Percentiles rank a stretch among this genome's conserved stretches.
phyloP scores from a whole-genome alignment of 2,113 vertebrate genomes.

The Anhinga rufa region DNA sequence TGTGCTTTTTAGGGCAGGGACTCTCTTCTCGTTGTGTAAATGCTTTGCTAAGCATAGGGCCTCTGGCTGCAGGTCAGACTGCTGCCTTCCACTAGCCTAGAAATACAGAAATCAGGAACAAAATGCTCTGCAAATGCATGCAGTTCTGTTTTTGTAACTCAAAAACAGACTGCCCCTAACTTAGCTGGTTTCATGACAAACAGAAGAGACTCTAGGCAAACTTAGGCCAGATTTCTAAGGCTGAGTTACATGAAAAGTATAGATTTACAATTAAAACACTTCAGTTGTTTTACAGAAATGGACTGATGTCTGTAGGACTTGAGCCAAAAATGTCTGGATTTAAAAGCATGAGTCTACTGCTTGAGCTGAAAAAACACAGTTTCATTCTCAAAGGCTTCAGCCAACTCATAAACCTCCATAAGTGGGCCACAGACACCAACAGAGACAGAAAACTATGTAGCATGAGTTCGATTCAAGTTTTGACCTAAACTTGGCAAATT shows the following conservation, averaged over 20 bases:
- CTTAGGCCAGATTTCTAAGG: not conserved
- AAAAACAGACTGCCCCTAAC: not conserved
- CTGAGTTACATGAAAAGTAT: not conserved
- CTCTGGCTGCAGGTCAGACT: not conserved
- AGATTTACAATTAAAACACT: conserved; percentile 53
- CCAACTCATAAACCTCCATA: conserved; percentile 44
- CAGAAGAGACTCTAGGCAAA: not conserved
- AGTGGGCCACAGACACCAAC: conserved; percentile 31
- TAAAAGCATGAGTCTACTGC: conserved; percentile 35
- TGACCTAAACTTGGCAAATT: conserved; percentile 51
- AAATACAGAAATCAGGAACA: not conserved
- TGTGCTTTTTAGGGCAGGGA: not conserved
- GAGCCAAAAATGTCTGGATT: conserved; percentile 51
- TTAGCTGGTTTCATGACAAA: not conserved
- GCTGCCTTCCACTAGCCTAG: not conserved
- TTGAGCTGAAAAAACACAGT: conserved; percentile 37
- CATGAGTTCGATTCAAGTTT: conserved; percentile 10
- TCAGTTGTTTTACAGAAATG: conserved; percentile 25
- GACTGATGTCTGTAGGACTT: not conserved
- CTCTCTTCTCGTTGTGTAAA: not conserved
- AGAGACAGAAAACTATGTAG: conserved; percentile 21
- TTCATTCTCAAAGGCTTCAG: conserved; percentile 37
- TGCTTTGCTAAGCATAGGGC: not conserved
- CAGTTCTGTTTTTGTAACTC: not conserved
- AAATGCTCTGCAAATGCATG: not conserved